phyloP scores from a whole-genome alignment of 1,140 invertebrate genomes.

The Apis dorsata region DNA sequence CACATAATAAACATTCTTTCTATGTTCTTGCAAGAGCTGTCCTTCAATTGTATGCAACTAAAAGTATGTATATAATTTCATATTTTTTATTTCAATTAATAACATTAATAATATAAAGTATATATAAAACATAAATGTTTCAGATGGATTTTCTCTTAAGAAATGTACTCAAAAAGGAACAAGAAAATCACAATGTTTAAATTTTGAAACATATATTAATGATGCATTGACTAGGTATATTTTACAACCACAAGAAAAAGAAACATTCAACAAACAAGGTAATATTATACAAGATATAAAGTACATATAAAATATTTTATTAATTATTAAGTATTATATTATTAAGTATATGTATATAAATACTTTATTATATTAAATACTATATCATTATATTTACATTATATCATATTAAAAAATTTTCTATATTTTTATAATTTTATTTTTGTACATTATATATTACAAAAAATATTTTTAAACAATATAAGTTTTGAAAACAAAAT shows the following conservation, averaged over 20 bases:
- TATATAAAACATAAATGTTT: conserved; percentile 64
- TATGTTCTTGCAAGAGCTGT: conserved; percentile 83
- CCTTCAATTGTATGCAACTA: conserved; percentile 81
- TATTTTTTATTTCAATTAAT: neutral
- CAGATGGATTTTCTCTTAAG: conserved; percentile 80
- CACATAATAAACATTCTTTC: conserved; percentile 80
- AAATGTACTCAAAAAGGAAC: conserved; percentile 82
- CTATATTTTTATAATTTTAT: neutral
- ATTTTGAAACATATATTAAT: conserved; percentile 80
- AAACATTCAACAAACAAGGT: conserved; percentile 35
- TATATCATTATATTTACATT: neutral
- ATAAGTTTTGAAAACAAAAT: conserved; percentile 3
- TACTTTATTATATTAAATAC: neutral
- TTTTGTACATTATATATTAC: neutral
- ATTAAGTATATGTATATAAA: conserved; percentile 3
- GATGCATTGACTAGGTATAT: conserved; percentile 74
- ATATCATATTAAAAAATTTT: neutral
- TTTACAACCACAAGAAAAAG: conserved; percentile 38
- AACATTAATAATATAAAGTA: neutral
- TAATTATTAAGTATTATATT: neutral
- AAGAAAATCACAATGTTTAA: conserved; percentile 77
- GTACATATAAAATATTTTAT: neutral
- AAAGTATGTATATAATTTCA: conserved; percentile 73
- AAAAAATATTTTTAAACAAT: neutral
- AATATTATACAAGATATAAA: conserved; percentile 7